Evolutionary conservation across 2,113 vertebrate species (phyloP).

Genomic region (Synchiropus splendidus): DNA sequence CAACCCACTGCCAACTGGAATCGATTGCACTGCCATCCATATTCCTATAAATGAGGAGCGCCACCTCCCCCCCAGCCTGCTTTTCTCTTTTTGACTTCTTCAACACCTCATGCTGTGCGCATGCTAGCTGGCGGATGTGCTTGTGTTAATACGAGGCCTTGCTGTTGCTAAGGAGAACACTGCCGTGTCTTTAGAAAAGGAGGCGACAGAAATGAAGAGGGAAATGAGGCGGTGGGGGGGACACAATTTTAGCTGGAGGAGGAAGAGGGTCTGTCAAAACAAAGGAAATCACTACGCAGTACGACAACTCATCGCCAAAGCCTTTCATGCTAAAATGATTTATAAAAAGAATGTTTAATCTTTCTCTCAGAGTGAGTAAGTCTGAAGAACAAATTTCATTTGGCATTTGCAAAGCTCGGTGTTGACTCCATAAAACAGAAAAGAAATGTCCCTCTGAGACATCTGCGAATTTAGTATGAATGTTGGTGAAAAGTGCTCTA

Average conservation of each 20-base stretch:
- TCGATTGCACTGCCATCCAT: conserved; percentile 12
- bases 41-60: conserved; percentile 19
- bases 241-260: conserved; percentile 42
- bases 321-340: too few species aligned
- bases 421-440: too few species aligned
- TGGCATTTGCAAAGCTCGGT: too few species aligned
- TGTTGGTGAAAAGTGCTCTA: too few species aligned
- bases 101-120: conserved; percentile 41
- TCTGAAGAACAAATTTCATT: too few species aligned
- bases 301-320: conserved; percentile 17
- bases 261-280: conserved; percentile 33
- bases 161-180: conserved; percentile 66
- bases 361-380: too few species aligned
- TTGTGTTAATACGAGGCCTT: conserved; percentile 38
- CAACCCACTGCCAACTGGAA: conserved; percentile 2
- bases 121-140: conserved; percentile 2
- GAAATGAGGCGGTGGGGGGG: conserved; percentile 45
- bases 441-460: too few species aligned
- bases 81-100: conserved; percentile 16
- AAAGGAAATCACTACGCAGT: conserved; percentile 27
- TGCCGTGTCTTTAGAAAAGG: conserved; percentile 32
- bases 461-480: too few species aligned
- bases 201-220: conserved; percentile 33
- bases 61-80: rapidly evolving
- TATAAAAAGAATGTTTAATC: too few species aligned